Conservation (phyloP, 2,888 invertebrate species). For the Arge pagana region DNA sequence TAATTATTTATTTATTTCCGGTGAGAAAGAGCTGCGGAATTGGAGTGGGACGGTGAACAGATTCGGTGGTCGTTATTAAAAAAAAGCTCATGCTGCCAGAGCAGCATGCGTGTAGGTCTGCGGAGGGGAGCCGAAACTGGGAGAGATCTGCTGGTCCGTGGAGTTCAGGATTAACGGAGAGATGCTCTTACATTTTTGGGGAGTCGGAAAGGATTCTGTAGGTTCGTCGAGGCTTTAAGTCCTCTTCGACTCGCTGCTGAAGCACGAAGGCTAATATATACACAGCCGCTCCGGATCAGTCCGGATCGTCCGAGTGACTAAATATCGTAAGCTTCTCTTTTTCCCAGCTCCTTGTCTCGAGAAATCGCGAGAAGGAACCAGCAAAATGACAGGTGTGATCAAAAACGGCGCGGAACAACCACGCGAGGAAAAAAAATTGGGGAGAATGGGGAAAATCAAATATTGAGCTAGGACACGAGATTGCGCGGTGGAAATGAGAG, state of each 20-base stretch:
- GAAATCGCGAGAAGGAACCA: slow-evolving; percentile 1
- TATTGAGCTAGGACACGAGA: no score
- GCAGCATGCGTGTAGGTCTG: no score
- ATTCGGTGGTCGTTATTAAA: no score
- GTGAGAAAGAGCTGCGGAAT: no score
- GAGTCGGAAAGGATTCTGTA: slow-evolving; percentile 17
- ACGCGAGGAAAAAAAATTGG: background rate
- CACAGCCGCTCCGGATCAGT: slow-evolving; percentile 11
- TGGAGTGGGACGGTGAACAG: no score
- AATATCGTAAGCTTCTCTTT: no score
- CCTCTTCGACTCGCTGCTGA: background rate
- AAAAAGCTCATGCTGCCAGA: no score
- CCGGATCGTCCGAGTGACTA: no score
- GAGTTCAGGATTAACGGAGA: slow-evolving; percentile 6
- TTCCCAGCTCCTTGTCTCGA: slow-evolving; percentile 8
- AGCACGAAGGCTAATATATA: slow-evolving; percentile 17
- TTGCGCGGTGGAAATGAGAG: background rate
- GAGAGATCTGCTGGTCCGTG: slow-evolving; percentile 11
- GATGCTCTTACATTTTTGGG: slow-evolving; percentile 16
- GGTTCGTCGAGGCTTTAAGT: slow-evolving; percentile 2
- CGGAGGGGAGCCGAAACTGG: no score
- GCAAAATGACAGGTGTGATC: no score
- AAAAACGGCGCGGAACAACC: no score
- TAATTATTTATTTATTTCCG: no score
- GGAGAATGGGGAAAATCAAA: background rate